Conservation (phyloP, 2,888 invertebrate species). For the Autographa pulchrina region DNA sequence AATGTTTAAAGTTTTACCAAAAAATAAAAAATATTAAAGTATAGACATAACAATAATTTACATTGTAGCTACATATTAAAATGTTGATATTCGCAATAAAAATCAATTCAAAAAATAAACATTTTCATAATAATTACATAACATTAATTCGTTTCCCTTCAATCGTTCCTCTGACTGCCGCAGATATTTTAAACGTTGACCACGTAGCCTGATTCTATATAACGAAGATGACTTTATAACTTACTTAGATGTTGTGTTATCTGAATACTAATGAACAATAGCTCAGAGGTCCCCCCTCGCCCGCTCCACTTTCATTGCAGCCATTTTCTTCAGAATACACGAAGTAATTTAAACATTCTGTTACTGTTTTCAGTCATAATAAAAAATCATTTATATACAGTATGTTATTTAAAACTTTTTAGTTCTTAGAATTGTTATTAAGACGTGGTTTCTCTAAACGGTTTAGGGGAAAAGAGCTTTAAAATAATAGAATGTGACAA, state of each 20-base stretch:
- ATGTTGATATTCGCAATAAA: too few relatives aligned
- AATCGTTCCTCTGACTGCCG: constrained; percentile 41
- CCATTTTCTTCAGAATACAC: constrained; percentile 23
- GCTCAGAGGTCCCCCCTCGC: constrained; percentile 38
- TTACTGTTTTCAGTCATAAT: constrained; percentile 19
- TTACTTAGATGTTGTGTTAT: constrained; percentile 52
- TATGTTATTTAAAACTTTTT: constrained; percentile 18
- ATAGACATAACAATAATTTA: too few relatives aligned
- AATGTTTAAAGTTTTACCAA: too few relatives aligned
- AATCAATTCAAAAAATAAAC: neutral
- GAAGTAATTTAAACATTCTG: constrained; percentile 27
- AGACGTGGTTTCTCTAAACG: constrained; percentile 44
- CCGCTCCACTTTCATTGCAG: constrained; percentile 31
- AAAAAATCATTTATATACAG: constrained; percentile 9
- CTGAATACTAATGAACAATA: constrained; percentile 60
- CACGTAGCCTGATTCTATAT: constrained; percentile 58
- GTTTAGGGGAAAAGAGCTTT: constrained; percentile 66
- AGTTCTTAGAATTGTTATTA: constrained; percentile 40
- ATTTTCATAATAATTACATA: neutral
- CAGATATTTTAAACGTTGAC: constrained; percentile 57
- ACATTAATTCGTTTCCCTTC: constrained; percentile 6
- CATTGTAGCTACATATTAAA: too few relatives aligned
- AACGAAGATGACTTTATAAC: constrained; percentile 63
- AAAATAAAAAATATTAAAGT: too few relatives aligned
- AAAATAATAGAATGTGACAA: constrained; percentile 77